Percentiles rank a stretch among this genome's conserved stretches.
Evolutionary conservation across 2,797 vertebrate genomes (phyloP).

Genomic region (Mus minutoides): DNA sequence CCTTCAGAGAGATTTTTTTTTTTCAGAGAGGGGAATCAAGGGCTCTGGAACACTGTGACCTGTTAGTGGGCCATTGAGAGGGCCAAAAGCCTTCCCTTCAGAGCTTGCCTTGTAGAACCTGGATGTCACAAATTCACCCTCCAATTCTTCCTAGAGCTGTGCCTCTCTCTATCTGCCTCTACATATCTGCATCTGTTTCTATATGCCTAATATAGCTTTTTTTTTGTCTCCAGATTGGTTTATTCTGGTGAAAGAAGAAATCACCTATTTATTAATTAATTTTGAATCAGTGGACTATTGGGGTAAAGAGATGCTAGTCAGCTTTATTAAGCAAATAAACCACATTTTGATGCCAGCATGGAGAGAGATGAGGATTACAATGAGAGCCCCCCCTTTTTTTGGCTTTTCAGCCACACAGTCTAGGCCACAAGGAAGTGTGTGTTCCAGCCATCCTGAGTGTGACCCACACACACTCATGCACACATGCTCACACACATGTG

Average conservation of each 20-base stretch:
- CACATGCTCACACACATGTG: background rate
- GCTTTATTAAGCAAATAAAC: background rate
- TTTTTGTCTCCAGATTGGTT: background rate
- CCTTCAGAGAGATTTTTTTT: background rate
- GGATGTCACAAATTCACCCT: background rate
- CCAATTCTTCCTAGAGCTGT: background rate
- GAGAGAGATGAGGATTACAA: background rate
- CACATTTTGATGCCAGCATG: background rate
- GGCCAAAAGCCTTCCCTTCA: background rate
- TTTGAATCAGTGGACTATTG: background rate
- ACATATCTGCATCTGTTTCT: background rate
- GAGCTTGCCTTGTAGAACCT: background rate
- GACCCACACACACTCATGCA: background rate
- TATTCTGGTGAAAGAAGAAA: conserved; percentile 11
- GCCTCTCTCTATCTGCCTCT: background rate
- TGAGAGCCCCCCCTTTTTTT: no score
- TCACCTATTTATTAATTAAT: background rate
- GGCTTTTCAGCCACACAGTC: background rate
- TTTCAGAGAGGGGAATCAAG: background rate
- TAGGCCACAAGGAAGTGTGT: background rate
- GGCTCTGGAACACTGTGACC: background rate
- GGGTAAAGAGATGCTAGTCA: background rate
- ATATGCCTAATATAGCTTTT: background rate
- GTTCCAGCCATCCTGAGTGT: background rate
- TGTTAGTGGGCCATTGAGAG: background rate